Evolutionary conservation across 1,140 invertebrate species (phyloP), one percentile per base, ranked within the genome.

Genomic region (Nephila pilipes): DNA sequence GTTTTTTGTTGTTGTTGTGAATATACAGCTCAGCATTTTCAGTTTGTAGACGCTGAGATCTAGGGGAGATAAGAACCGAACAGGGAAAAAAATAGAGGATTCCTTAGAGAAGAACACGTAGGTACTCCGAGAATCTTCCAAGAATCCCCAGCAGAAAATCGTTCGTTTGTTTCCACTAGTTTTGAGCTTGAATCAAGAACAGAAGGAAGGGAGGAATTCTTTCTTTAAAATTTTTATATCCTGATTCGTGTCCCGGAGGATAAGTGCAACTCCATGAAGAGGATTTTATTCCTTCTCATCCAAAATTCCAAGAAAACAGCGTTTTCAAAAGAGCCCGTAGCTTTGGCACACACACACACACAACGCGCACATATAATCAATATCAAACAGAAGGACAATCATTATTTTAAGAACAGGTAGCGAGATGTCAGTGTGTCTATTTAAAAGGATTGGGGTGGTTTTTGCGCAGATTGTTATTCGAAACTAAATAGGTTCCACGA

Each of bases 151-250:
- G 3, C 6, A 36, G 69, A 32, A 75, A 29, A 36, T 75, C 69
- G 10, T 75, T 75, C 69, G 69, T 75, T 75, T 75, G 69, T 75
- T 32, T 32, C 65, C 69, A 32, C 10, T 32, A 36, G 25, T 32
- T 36, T 36, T 29, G 14, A 75, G 29, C 20, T 36, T 25, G 69
- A 75, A 60, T 60, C 58, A 60, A 60, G 6, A 46, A 46, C 2
- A 46, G 12, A 46, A 6, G 6, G 58, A 16, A 18, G 20, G 14
- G 0, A 16, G 18, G 14, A 2, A 6, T 36, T 75, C 69, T 32
- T 75, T 29, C 69, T 75, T 75, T 75, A 25, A 36, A 75, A 75
- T 32, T 75, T 75, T 75, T 75, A 75, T 75, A 29, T 32, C 14
- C 29, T 75, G 69, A 75, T 75, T 75, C 25, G 69, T 2, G 12